Evolutionary conservation across 1,140 invertebrate species (phyloP).

Genomic region (Sycophaga agraensis): DNA sequence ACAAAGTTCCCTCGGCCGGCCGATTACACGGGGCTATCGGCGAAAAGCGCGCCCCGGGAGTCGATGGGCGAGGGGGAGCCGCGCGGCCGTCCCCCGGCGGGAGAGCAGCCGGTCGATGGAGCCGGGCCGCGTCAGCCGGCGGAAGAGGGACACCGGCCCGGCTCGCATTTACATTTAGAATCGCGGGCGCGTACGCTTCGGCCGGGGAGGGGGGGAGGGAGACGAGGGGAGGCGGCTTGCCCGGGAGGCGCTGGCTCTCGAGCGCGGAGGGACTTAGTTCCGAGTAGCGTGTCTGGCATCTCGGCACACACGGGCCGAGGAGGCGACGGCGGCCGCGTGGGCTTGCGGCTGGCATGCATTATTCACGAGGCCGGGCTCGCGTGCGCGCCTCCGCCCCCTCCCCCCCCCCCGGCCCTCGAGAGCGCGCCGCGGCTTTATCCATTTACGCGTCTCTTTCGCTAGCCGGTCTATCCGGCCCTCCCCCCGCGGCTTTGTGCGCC

Average conservation of each 20-base stretch:
- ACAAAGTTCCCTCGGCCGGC: too few species aligned
- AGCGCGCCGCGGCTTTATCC: conserved; percentile 1
- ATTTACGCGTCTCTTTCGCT: conserved; percentile 15
- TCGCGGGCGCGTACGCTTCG: background rate
- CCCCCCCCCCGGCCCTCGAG: too few species aligned
- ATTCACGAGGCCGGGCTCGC: conserved; percentile 41
- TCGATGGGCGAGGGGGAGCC: too few species aligned
- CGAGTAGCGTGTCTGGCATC: conserved; percentile 45
- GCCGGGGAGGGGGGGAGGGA: background rate
- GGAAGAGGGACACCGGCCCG: background rate
- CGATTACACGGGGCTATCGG: too few species aligned
- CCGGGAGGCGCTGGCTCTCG: background rate
- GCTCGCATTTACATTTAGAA: conserved; percentile 24
- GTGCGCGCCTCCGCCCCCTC: conserved; percentile 4
- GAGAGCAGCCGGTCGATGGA: too few species aligned
- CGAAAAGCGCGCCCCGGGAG: too few species aligned
- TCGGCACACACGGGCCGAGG: conserved; percentile 16
- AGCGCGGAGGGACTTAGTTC: conserved; percentile 25
- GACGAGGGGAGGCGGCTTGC: background rate
- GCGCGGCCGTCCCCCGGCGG: too few species aligned
- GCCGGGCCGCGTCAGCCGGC: too few species aligned
- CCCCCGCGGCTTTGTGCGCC: too few species aligned
- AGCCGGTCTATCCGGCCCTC: conserved; percentile 21
- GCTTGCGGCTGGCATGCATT: conserved; percentile 46
- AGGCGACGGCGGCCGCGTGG: conserved; percentile 35